Percentiles rank a stretch among this genome's conserved stretches.
These are phyloP conservation scores for Leucosticte australis DNA, from an alignment of 2,113 vertebrate genomes.

Conservation along the genomic window DNA sequence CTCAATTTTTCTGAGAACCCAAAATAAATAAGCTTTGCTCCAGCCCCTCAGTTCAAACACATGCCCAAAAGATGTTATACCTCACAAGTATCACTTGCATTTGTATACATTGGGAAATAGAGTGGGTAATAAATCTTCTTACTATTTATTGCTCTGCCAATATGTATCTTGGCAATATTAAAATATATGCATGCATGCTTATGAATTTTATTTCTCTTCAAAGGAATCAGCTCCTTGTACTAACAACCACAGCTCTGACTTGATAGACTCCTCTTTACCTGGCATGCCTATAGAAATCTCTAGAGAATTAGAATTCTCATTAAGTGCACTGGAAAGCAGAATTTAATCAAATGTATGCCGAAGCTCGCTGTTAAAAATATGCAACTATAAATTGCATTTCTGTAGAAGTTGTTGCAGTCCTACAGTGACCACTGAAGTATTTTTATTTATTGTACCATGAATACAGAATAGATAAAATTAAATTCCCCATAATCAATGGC, in stretches of 20 bases:
- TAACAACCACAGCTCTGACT: constrained; percentile 43
- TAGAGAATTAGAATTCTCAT: constrained; percentile 69
- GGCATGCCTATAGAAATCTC: constrained; percentile 51
- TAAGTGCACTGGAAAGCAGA: constrained; percentile 63
- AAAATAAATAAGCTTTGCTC: not conserved
- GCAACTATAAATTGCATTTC: constrained; percentile 68
- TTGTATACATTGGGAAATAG: constrained; percentile 32
- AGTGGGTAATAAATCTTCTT: constrained; percentile 48
- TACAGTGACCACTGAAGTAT: constrained; percentile 40
- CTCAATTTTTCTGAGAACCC: not conserved
- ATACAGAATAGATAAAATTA: constrained; percentile 64
- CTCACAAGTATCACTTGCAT: constrained; percentile 5
- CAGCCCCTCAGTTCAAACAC: not conserved
- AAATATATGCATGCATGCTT: constrained; percentile 61
- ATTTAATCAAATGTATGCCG: constrained; percentile 65
- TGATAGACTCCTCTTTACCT: constrained; percentile 65
- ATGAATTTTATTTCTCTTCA: constrained; percentile 69
- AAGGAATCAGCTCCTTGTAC: constrained; percentile 37
- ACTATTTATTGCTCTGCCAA: constrained; percentile 62
- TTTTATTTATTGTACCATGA: constrained; percentile 65
- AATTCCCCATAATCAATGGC: constrained; percentile 62
- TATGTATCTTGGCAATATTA: constrained; percentile 56
- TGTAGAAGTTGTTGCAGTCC: constrained; percentile 44
- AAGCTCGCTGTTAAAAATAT: constrained; percentile 52
- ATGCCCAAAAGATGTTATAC: not conserved